These are phyloP conservation scores for Drosophila rufa DNA, from an alignment of 1,140 invertebrate genomes.

Conservation along the genomic window DNA sequence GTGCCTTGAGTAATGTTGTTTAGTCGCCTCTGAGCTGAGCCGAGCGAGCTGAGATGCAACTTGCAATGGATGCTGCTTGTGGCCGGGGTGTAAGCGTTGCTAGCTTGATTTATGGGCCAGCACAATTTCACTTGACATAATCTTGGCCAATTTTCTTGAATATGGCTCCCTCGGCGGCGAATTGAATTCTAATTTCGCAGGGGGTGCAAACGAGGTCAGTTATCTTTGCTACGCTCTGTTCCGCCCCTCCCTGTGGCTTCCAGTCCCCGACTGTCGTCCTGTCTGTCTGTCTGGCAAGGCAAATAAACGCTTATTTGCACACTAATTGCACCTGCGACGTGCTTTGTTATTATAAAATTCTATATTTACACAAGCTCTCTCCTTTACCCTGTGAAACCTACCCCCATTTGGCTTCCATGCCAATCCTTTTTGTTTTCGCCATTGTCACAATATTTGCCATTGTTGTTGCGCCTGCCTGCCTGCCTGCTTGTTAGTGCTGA, in stretches of 20 bases:
- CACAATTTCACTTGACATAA: conserved; percentile 51
- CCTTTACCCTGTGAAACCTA: conserved; percentile 17
- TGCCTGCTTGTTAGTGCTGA: conserved; percentile 68
- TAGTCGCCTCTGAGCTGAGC: conserved; percentile 25
- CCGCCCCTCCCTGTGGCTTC: not conserved
- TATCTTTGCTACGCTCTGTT: not conserved
- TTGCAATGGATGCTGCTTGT: conserved; percentile 20
- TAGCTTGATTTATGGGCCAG: conserved; percentile 55
- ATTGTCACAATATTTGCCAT: conserved; percentile 77
- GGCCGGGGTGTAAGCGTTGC: conserved; percentile 17
- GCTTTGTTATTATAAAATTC: conserved; percentile 84
- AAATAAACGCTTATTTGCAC: conserved; percentile 84
- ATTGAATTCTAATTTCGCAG: conserved; percentile 71
- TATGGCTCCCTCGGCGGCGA: conserved; percentile 42
- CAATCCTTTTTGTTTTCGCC: conserved; percentile 26
- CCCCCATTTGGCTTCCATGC: not conserved
- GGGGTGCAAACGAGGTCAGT: conserved; percentile 60
- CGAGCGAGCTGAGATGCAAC: conserved; percentile 18
- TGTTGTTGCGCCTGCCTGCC: conserved; percentile 40
- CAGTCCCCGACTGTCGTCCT: conserved; percentile 1
- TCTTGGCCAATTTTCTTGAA: conserved; percentile 55
- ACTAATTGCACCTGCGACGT: conserved; percentile 83
- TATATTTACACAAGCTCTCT: conserved; percentile 71
- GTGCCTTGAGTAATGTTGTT: conserved; percentile 60
- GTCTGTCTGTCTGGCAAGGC: conserved; percentile 41